Evolutionary conservation across 2,797 vertebrate species (phyloP).

Genomic region (Acropternis orthonyx): DNA sequence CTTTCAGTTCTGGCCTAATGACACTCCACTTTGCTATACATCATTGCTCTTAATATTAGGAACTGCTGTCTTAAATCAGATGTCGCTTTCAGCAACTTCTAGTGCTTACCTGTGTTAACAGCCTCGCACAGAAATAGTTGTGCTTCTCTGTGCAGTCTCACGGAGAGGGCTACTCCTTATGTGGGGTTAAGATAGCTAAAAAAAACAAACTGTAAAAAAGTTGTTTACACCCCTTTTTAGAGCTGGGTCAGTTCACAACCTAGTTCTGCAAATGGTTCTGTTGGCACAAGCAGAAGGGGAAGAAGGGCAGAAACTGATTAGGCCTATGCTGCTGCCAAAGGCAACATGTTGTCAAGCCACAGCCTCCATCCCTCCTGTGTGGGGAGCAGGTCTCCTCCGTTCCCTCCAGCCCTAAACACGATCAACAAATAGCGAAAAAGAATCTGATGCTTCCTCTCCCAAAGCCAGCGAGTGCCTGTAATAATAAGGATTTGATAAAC

Average conservation of each 20-base stretch:
- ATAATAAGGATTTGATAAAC: constrained; percentile 48
- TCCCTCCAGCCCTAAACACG: background rate
- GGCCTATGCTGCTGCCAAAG: background rate
- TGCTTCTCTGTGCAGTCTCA: background rate
- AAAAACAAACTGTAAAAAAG: background rate
- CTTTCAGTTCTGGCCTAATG: background rate
- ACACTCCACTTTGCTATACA: background rate
- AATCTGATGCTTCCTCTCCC: background rate
- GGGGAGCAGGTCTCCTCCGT: background rate
- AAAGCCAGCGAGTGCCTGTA: background rate
- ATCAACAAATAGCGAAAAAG: background rate
- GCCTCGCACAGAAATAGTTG: background rate
- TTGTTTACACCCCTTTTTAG: constrained; percentile 1
- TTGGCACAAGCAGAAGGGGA: background rate
- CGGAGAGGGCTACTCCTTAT: background rate
- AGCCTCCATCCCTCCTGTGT: background rate
- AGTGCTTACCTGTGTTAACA: background rate
- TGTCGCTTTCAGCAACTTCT: background rate
- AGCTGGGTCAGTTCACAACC: background rate
- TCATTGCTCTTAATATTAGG: background rate
- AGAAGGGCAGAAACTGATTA: background rate
- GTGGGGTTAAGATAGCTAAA: background rate
- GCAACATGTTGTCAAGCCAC: background rate
- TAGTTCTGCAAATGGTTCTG: background rate
- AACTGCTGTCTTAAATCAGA: background rate